Percentiles rank a stretch among this genome's conserved stretches.
Evolutionary conservation across 1,140 invertebrate species (phyloP).

Genomic region (Acromyrmex heyeri): DNA sequence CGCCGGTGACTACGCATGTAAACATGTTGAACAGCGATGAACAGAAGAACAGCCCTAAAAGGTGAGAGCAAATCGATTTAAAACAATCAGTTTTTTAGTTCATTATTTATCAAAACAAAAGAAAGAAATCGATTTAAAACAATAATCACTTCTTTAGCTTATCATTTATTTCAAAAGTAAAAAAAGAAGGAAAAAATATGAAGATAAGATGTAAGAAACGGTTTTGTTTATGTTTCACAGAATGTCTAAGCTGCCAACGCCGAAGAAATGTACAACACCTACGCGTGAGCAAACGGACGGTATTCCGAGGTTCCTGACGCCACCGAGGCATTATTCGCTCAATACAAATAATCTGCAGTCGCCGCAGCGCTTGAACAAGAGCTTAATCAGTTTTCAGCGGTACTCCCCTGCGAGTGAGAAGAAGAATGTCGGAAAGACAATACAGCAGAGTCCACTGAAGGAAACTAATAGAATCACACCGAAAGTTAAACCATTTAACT

Average conservation of each 20-base stretch:
- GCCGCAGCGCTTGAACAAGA: slow-evolving; percentile 46
- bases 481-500: slow-evolving; percentile 76
- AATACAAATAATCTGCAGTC: slow-evolving; percentile 51
- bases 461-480: slow-evolving; percentile 67
- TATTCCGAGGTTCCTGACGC: slow-evolving; percentile 67
- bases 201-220: neutral
- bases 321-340: slow-evolving; percentile 54
- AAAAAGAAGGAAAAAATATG: neutral
- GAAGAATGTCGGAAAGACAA: slow-evolving; percentile 12
- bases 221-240: slow-evolving; percentile 53
- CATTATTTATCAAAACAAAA: neutral
- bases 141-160: too few relatives aligned
- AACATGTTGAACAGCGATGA: slow-evolving; percentile 74
- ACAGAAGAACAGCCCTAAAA: slow-evolving; percentile 72
- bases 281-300: slow-evolving; percentile 41
- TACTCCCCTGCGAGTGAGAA: slow-evolving; percentile 48
- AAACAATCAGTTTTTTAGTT: neutral
- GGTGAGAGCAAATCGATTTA: slow-evolving; percentile 49
- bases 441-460: slow-evolving; percentile 73
- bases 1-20: slow-evolving; percentile 80
- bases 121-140: neutral
- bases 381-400: slow-evolving; percentile 40
- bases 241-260: slow-evolving; percentile 56
- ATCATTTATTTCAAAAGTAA: neutral
- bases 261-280: slow-evolving; percentile 64